Evolutionary conservation across 2,113 vertebrate genomes (phyloP).

Genomic region (Salvelinus sp.): DNA sequence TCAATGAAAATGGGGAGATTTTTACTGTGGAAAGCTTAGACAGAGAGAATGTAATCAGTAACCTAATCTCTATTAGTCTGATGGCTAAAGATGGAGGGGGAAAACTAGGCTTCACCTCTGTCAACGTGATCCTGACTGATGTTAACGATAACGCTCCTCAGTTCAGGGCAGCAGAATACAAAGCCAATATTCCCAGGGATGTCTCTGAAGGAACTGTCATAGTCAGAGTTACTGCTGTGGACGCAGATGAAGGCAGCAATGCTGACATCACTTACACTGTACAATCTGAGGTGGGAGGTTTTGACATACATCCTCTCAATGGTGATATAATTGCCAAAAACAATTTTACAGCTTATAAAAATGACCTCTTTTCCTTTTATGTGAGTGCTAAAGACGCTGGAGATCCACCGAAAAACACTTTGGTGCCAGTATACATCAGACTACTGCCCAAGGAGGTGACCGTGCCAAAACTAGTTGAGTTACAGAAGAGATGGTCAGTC

Average conservation of each 20-base stretch:
- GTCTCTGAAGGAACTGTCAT: constrained; percentile 74
- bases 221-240: constrained; percentile 79
- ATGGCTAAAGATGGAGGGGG: constrained; percentile 85
- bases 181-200: constrained; percentile 72
- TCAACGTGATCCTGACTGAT: constrained; percentile 83
- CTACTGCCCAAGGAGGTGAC: constrained; percentile 76
- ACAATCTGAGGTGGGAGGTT: constrained; percentile 79
- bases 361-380: constrained; percentile 78
- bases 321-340: constrained; percentile 80
- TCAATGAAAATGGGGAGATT: constrained; percentile 77
- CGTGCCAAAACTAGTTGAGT: constrained; percentile 77
- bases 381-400: constrained; percentile 80
- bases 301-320: constrained; percentile 77
- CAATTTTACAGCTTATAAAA: constrained; percentile 82
- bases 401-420: constrained; percentile 71
- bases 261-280: constrained; percentile 78
- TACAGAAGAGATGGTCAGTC: constrained; percentile 72
- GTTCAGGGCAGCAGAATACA: constrained; percentile 77
- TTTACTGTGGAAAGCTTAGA: constrained; percentile 81
- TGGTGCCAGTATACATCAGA: constrained; percentile 77
- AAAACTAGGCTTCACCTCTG: constrained; percentile 79
- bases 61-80: constrained; percentile 76
- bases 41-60: constrained; percentile 79
- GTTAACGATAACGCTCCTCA: constrained; percentile 82
- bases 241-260: constrained; percentile 83